Conservation (phyloP, 1,140 invertebrate species). For the Drosophila chauvacae region DNA sequence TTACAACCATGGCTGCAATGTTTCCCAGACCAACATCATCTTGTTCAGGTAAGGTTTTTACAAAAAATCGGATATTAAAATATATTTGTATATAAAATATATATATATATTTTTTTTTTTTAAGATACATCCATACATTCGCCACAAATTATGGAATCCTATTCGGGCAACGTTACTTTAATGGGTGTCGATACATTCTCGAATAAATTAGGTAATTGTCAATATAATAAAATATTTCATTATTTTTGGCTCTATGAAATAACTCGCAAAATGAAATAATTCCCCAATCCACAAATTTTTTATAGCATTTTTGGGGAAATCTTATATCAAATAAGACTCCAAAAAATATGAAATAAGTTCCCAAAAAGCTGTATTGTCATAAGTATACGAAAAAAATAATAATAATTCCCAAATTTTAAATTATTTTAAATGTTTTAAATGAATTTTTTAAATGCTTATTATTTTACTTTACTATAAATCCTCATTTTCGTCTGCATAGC, state of each 20-base stretch:
- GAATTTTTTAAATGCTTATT: too few species aligned
- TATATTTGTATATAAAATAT: background rate
- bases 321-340: too few species aligned
- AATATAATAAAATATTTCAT: background rate
- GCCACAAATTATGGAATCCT: constrained; percentile 58
- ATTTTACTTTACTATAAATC: too few species aligned
- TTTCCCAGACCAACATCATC: constrained; percentile 63
- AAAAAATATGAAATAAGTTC: too few species aligned
- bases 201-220: constrained; percentile 47
- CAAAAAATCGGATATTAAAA: background rate
- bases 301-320: too few species aligned
- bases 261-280: too few species aligned
- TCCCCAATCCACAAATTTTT: too few species aligned
- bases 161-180: constrained; percentile 55
- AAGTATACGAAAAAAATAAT: too few species aligned
- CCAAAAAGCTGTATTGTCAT: too few species aligned
- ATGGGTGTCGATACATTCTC: constrained; percentile 60
- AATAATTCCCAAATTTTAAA: too few species aligned
- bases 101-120: background rate
- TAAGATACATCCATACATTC: constrained; percentile 67
- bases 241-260: background rate
- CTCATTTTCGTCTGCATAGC: too few species aligned
- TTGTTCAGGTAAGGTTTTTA: constrained; percentile 68
- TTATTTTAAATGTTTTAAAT: too few species aligned
- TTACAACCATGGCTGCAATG: constrained; percentile 12